Conservation (phyloP, 2,113 vertebrate species). For the Narcine bancroftii region DNA sequence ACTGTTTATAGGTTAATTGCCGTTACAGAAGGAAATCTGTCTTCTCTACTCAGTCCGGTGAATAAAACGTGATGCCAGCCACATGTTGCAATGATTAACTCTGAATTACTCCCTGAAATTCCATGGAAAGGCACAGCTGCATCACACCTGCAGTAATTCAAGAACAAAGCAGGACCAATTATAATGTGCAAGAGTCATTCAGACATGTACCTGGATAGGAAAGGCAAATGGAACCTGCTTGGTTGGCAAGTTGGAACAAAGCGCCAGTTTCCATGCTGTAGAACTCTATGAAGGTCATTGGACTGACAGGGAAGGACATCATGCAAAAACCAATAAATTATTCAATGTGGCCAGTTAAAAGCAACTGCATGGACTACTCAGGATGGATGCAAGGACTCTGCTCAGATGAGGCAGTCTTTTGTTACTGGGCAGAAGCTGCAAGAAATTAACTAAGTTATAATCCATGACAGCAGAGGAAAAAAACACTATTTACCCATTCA, state of each 20-base stretch:
- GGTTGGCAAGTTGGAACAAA: too few relatives aligned
- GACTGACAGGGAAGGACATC: too few relatives aligned
- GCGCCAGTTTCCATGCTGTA: too few relatives aligned
- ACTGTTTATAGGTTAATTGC: background rate
- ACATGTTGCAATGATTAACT: background rate
- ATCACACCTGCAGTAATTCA: background rate
- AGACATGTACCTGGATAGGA: too few relatives aligned
- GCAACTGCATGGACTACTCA: background rate
- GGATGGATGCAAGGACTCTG: background rate
- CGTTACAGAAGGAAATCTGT: background rate
- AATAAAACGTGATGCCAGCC: background rate
- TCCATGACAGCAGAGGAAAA: background rate
- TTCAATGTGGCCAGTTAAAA: background rate
- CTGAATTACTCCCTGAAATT: background rate
- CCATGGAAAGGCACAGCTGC: background rate
- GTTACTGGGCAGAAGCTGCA: background rate
- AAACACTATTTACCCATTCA: too few relatives aligned
- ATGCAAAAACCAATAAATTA: background rate
- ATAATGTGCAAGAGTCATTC: too few relatives aligned
- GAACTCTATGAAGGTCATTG: too few relatives aligned
- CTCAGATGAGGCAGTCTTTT: background rate
- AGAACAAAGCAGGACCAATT: background rate
- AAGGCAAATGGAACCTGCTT: too few relatives aligned
- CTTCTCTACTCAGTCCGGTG: background rate
- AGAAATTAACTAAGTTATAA: background rate